Evolutionary conservation across 23 tunicate species (phyloP).

Genomic region (Ciona savignyi): DNA sequence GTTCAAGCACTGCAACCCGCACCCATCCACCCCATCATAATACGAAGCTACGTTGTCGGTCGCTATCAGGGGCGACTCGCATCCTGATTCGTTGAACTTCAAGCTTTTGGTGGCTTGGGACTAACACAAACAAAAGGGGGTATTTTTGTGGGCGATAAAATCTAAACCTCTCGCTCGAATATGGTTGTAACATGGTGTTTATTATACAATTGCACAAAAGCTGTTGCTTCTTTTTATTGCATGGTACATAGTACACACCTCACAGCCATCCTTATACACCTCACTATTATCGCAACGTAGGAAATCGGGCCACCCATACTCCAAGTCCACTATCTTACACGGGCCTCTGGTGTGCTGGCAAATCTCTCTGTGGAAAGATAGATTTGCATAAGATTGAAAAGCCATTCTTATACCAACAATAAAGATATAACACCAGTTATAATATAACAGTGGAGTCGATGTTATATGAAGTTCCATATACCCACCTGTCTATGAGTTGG

Average conservation of each 20-base stretch:
- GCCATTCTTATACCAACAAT: neutral
- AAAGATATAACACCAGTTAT: neutral
- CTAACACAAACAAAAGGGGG: too few relatives aligned
- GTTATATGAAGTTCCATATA: neutral
- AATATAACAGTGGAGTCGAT: neutral
- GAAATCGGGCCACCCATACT: conserved; percentile 86
- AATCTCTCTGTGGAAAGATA: conserved; percentile 30
- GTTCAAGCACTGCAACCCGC: conserved; percentile 89
- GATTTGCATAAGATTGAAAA: neutral
- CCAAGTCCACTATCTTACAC: conserved; percentile 65
- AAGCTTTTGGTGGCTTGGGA: neutral
- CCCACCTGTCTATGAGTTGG: conserved; percentile 57
- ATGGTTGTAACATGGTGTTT: too few relatives aligned
- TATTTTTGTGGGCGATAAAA: too few relatives aligned
- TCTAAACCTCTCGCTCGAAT: too few relatives aligned
- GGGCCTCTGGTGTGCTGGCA: conserved; percentile 52
- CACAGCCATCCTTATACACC: conserved; percentile 60
- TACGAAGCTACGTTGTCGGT: conserved; percentile 62
- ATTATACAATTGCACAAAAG: too few relatives aligned
- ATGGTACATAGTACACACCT: too few relatives aligned
- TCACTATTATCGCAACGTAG: conserved; percentile 55
- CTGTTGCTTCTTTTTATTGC: too few relatives aligned
- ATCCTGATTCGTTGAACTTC: conserved; percentile 62
- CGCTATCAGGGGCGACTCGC: conserved; percentile 76
- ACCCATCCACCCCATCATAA: conserved; percentile 82